Evolutionary conservation across 1,140 invertebrate species (phyloP), one percentile per base, ranked within the genome.

Genomic region (Diachasma alloeum): DNA sequence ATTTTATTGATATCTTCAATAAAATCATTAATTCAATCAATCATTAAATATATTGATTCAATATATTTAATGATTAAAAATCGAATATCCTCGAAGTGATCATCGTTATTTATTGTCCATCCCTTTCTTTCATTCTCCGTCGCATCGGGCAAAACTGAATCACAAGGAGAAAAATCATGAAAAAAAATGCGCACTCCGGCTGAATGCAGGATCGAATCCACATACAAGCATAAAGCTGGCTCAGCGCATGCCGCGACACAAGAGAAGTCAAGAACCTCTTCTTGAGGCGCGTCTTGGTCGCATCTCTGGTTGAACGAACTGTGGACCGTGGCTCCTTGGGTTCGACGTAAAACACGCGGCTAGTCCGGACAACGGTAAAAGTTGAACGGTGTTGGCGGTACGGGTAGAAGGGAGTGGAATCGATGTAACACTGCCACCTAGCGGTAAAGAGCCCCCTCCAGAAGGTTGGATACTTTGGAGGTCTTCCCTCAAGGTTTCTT

Each of bases 361-460:
- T 73, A 75, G 69, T 68, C 73, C 74, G 77, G 69, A 53, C 78
- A 79, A 79, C 78, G 78, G 78, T 79, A 79, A 76, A 79, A 76
- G 59, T 73, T 74, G n/a, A 79, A 71, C 74, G 71, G 78, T 74
- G 46, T 76, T 46, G 42, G 69, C 68, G 15, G 24, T n/a, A 10
- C 17, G 72, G 44, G 69, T 56, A 75, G 70, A 70, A 26, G 74
- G 72, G 48, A 48, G 31, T 46, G 48, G 69, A 75, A 77, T 74
- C 56, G 74, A 80, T 78, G 79, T 78, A 80, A 76, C 79, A 80
- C 79, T 80, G 79, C 79, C 79, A 78, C 70, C 79, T 80, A 80
- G 76, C 79, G 73, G 79, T 78, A 78, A 72, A 78, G 46, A 48
- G 67, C 74, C 76, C 79, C 75, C 72, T 72, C 68, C 74, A 66